Evolutionary conservation across 2,797 vertebrate genomes (phyloP).

Genomic region (Pteropus rufus): DNA sequence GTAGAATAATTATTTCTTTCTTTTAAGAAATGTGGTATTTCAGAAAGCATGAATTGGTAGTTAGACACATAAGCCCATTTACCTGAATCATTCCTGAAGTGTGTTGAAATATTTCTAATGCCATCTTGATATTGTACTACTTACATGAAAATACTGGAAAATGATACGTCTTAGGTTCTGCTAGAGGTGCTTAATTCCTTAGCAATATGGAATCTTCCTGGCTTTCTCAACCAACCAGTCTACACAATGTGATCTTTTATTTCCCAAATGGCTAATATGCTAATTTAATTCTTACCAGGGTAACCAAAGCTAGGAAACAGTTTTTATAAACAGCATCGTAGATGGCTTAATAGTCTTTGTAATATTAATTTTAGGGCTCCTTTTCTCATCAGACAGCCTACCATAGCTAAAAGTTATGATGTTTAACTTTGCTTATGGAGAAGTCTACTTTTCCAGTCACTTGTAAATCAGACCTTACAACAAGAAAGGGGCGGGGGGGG

Average conservation of each 20-base stretch:
- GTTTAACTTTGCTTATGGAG: not conserved
- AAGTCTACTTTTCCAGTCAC: not conserved
- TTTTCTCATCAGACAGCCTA: not conserved
- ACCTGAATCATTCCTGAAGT: not conserved
- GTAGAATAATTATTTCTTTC: not conserved
- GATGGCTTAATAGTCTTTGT: conserved; percentile 30
- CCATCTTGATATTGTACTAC: not conserved
- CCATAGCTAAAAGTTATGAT: not conserved
- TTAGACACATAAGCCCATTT: not conserved
- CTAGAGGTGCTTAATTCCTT: conserved; percentile 58
- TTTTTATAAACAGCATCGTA: not conserved
- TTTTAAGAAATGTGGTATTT: not conserved
- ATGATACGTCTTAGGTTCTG: conserved; percentile 46
- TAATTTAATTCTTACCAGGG: conserved; percentile 19
- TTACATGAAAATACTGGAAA: conserved; percentile 36
- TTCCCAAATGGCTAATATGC: not conserved
- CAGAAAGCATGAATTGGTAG: not conserved
- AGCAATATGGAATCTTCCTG: conserved; percentile 4
- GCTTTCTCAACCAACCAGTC: not conserved
- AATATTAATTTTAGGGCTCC: conserved; percentile 47
- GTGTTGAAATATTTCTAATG: not conserved
- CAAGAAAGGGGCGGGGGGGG: too few species aligned
- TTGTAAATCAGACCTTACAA: conserved; percentile 28
- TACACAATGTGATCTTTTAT: not conserved
- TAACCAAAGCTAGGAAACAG: not conserved